Conservation (phyloP, 2,113 vertebrate species). For the Turdus rufiventris region DNA sequence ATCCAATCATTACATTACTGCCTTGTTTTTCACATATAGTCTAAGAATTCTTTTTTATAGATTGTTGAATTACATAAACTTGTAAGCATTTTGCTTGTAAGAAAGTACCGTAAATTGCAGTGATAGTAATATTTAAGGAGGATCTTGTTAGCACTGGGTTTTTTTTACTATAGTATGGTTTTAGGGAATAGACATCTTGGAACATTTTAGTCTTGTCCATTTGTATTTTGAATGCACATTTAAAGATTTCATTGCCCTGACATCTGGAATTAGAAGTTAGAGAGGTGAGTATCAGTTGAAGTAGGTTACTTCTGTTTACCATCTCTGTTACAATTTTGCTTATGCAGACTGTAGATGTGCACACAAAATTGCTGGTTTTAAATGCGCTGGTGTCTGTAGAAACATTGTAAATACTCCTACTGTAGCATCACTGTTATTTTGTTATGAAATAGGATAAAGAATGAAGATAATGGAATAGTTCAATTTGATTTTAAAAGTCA, state of each 20-base stretch:
- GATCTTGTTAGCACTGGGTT: neutral
- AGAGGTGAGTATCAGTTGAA: constrained; percentile 10
- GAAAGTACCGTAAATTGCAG: neutral
- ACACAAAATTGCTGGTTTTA: neutral
- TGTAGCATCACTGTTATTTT: neutral
- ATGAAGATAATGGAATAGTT: neutral
- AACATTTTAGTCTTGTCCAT: neutral
- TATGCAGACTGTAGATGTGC: neutral
- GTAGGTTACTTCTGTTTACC: neutral
- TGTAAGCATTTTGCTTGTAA: neutral
- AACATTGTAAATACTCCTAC: neutral
- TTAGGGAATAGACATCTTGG: neutral
- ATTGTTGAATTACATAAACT: neutral
- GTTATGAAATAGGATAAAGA: neutral
- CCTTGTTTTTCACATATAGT: neutral
- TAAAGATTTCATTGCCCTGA: neutral
- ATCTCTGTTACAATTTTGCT: neutral
- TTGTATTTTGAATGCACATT: neutral
- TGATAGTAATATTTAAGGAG: neutral
- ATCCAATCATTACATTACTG: neutral
- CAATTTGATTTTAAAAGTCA: neutral
- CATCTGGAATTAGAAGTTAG: neutral
- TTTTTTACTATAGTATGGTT: neutral
- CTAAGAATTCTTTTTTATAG: neutral
- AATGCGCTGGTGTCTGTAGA: neutral